Base-by-base conservation (phyloP, 2,797 vertebrate genomes). In the Oryzias sinensis region DNA sequence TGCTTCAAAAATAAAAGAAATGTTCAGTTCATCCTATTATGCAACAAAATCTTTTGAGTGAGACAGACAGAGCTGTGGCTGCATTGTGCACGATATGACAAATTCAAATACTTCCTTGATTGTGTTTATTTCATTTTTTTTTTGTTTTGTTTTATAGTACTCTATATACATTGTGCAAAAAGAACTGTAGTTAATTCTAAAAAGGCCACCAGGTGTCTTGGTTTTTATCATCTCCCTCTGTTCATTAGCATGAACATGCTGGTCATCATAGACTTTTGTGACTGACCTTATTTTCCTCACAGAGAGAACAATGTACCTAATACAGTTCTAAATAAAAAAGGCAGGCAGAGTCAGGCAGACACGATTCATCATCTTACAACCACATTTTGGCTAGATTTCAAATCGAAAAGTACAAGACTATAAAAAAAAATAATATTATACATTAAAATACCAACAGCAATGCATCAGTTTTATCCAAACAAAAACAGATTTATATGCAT, bases 81-180 rank as follows among this genome's bases (percentile, higher is more conserved):
- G 60, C 59, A 52, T 68, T 75, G 69, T 81, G 68, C 65, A 56
- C 20, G 2, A 22, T 20, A 20, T 70, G 63, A 42, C 43, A 47
- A 9, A 70, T 69, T 81, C 54, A 73, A 88, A 85, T 86, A 85
- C 81, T 83, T 82, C 74, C 41, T 68, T 55, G 25, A 75, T 58
- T 68, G 49, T 80, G 56, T 79, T 53, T 64, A 42, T 70, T 67
- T 54, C n/a, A n/a, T 33, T 57, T 67, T 51, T 53, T 64, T 72
- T 74, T 37, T 37, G 27, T 58, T 69, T 80, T 53, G 78, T 53
- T 64, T 46, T 70, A 62, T 54, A 37, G 60, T 65, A 37, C 51
- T 58, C 65, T 72, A 74, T 80, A 59, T 87, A 87, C 80, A 79
- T 86, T 90, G 88, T 87, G 86, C 89, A 90, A 90, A 88, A 83